Percentiles rank a stretch among this genome's conserved stretches.
phyloP scores from a whole-genome alignment of 2,888 invertebrate species.

The Pemphredon lugubris region DNA sequence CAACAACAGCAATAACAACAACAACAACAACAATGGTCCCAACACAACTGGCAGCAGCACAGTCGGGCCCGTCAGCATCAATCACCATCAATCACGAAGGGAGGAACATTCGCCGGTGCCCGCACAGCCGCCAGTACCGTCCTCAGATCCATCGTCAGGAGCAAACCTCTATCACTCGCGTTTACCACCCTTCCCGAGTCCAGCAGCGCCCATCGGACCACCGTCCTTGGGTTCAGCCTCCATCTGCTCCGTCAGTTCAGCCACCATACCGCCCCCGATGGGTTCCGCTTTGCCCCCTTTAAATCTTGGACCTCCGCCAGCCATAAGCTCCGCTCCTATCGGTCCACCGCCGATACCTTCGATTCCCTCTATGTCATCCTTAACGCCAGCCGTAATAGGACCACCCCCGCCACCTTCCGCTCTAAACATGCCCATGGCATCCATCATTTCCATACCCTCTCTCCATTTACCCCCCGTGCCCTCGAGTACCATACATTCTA shows the following conservation, averaged over 20 bases:
- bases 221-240: conserved; percentile 68
- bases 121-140: conserved; percentile 33
- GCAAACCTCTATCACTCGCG: conserved; percentile 72
- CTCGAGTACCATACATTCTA: conserved; percentile 76
- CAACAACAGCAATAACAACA: conserved; percentile 24
- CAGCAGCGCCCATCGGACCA: conserved; percentile 69
- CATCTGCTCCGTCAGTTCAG: conserved; percentile 72
- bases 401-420: conserved; percentile 58
- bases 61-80: conserved; percentile 50
- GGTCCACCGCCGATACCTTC: conserved; percentile 69
- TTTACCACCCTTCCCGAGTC: conserved; percentile 68
- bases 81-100: conserved; percentile 70
- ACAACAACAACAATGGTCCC: conserved; percentile 22
- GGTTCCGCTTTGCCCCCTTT: conserved; percentile 66
- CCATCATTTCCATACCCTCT: conserved; percentile 74
- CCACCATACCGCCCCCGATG: conserved; percentile 69
- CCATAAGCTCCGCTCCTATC: conserved; percentile 70
- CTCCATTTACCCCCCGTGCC: conserved; percentile 72
- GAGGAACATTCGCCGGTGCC: conserved; percentile 67
- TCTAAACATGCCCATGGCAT: conserved; percentile 68
- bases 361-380: conserved; percentile 68
- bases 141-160: conserved; percentile 51
- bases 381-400: conserved; percentile 67
- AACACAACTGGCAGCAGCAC: conserved; percentile 30
- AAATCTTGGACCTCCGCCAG: conserved; percentile 67